phyloP scores from a whole-genome alignment of 2,888 invertebrate genomes.

The Dyspetes luteomarginatus region DNA sequence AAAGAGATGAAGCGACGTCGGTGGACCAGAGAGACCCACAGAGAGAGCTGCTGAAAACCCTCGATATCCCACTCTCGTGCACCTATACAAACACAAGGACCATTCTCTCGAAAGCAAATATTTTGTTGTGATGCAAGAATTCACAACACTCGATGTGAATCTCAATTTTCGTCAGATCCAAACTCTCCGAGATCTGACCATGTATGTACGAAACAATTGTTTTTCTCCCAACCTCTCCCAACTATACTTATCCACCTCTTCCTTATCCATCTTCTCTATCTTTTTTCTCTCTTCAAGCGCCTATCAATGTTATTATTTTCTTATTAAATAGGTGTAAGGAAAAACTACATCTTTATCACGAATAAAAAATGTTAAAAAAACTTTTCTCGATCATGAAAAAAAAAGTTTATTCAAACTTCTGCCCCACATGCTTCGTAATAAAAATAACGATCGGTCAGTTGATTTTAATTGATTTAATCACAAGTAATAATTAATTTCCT shows the following conservation, averaged over 20 bases:
- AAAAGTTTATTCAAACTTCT: no score
- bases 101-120: conserved; percentile 78
- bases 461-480: no score
- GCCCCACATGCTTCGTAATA: no score
- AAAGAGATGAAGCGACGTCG: conserved; percentile 49
- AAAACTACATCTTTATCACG: no score
- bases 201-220: neutral
- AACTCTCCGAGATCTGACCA: no score
- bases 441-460: no score
- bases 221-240: neutral
- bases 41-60: conserved; percentile 76
- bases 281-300: neutral
- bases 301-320: neutral
- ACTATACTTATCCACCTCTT: neutral
- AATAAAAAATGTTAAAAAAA: no score
- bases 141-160: conserved; percentile 75
- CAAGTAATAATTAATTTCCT: no score
- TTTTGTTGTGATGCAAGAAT: conserved; percentile 82
- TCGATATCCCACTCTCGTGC: conserved; percentile 72
- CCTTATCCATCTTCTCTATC: neutral
- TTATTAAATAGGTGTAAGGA: neutral
- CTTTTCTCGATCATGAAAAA: no score
- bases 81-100: conserved; percentile 80
- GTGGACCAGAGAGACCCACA: conserved; percentile 66
- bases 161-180: conserved; percentile 26